Base-by-base conservation (phyloP, 1,140 invertebrate species). In the Hylaeus anthracinus region DNA sequence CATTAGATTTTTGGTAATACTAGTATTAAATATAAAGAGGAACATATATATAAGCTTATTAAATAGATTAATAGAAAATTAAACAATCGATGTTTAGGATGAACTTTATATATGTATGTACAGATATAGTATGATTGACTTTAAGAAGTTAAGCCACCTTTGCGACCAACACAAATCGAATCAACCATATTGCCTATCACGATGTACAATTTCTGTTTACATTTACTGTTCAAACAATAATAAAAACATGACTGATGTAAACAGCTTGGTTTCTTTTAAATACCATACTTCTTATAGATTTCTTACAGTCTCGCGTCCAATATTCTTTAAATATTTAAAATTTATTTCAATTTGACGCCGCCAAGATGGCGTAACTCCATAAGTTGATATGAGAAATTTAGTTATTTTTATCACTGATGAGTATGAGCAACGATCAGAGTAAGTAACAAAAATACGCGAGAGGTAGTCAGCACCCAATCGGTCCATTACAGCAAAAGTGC, bases 361-460 rank as follows among this genome's bases (percentile, higher is more conserved):
- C 26, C 26, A 26, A 26, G 26, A 26, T 26, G 26, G 26, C 26
- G 14, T 70, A 63, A 63, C 9, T 63, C 3, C 6, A 41, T 10
- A 51, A 51, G 51, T 51, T 9, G 51, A 51, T 51, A 51, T 2
- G 9, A 51, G 9, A 51, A 51, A 10, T 51, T 51, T 51, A 2
- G 6, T 10, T 51, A 1, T 51, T 10, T 51, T 26, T 26, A 5
- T 45, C 15, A 26, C 15, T 45, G 41, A 66, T 14, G 3, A 45
- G n/a, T 43, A 55, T 66, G 51, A 66, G 73, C 73, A 75, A 66
- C 6, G n/a, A 10, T 66, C 65, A 75, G 10, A 66, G 10, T 14
- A 58, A 26, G 9, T 48, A 26, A n/a, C 67, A 67, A n/a, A 15
- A 15, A 67, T 26, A 26, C 26, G 26, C 26, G 26, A 48, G 43